phyloP scores from a whole-genome alignment of 1,140 invertebrate genomes.

The Metopolophium dirhodum region DNA sequence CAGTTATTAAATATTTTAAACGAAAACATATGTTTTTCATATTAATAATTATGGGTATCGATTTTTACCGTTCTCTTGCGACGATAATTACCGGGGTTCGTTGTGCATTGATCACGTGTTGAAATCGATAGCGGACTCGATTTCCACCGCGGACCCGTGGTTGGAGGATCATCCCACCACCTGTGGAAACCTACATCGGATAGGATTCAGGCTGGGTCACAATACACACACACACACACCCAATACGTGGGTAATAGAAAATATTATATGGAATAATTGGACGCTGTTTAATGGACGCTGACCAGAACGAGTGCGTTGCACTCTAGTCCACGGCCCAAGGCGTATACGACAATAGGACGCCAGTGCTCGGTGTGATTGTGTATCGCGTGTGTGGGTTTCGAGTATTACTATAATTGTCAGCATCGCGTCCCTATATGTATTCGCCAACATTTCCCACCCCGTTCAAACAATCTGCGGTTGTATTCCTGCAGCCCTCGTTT shows the following conservation, averaged over 20 bases:
- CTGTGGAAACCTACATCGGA: neutral
- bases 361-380: neutral
- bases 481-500: neutral
- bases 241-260: neutral
- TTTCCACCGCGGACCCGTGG: neutral
- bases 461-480: neutral
- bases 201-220: neutral
- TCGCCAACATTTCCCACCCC: neutral
- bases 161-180: neutral
- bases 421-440: neutral
- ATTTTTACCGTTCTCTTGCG: neutral
- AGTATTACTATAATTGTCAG: neutral
- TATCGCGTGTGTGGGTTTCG: neutral
- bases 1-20: neutral
- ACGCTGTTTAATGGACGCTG: conserved; percentile 19
- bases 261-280: neutral
- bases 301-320: conserved; percentile 44
- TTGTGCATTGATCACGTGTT: neutral
- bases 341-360: conserved; percentile 42
- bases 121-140: neutral
- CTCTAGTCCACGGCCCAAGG: conserved; percentile 6
- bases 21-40: neutral
- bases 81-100: neutral
- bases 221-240: neutral
- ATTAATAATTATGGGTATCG: neutral